Conservation (phyloP, 2,888 invertebrate species). For the Yponomeuta sedellus region DNA sequence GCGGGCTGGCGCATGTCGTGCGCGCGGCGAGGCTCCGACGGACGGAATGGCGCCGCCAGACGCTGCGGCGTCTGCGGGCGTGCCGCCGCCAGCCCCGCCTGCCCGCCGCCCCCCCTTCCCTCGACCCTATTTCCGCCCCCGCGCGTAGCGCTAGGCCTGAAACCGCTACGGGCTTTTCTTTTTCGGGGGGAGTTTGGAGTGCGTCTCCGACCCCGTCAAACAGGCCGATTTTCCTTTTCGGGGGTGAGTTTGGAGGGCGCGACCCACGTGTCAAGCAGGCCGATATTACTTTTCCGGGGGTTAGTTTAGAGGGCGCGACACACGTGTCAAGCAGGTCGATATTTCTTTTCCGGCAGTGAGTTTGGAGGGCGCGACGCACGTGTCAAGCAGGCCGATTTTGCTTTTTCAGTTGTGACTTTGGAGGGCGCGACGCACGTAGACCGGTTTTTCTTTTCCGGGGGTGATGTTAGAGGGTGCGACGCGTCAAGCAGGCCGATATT, state of each 20-base stretch:
- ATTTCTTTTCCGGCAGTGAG: not conserved
- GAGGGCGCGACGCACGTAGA: not conserved
- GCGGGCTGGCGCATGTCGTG: conserved; percentile 32
- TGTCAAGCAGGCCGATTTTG: too few species aligned
- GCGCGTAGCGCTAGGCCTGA: not conserved
- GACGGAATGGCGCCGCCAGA: conserved; percentile 35
- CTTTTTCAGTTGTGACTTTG: not conserved
- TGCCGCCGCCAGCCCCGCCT: conserved; percentile 30
- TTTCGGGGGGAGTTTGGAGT: not conserved
- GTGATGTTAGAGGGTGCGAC: not conserved
- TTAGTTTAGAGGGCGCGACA: not conserved
- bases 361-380: too few species aligned
- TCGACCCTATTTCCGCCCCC: conserved; percentile 23
- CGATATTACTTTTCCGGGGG: too few species aligned
- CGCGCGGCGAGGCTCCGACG: conserved; percentile 50
- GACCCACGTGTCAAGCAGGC: not conserved
- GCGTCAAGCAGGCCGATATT: too few species aligned
- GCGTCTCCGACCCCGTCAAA: not conserved
- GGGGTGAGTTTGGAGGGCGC: not conserved
- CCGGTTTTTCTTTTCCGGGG: too few species aligned
- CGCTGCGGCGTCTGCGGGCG: conserved; percentile 49
- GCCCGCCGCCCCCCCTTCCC: conserved; percentile 28
- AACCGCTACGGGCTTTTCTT: not conserved
- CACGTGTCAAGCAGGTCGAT: too few species aligned
- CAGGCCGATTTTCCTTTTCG: too few species aligned